Evolutionary conservation across 2,888 invertebrate genomes (phyloP).

Genomic region (Hirtodrosophila duncani): DNA sequence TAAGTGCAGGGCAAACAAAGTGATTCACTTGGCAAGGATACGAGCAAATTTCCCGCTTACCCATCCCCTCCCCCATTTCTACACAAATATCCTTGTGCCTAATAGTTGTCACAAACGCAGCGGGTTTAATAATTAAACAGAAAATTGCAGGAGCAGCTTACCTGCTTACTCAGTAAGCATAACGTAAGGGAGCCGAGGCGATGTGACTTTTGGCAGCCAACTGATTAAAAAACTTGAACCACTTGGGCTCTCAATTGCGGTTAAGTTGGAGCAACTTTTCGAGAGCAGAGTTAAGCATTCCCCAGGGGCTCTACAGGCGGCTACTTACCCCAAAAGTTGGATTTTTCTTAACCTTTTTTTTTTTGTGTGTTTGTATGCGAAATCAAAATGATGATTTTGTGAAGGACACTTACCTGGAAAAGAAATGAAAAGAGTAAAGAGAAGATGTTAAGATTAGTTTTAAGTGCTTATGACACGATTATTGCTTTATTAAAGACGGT

Average conservation of each 20-base stretch:
- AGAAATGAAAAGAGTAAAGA: conserved; percentile 1
- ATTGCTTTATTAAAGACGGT: too few species aligned
- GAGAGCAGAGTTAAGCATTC: too few species aligned
- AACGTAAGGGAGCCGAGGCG: too few species aligned
- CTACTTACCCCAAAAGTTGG: conserved; percentile 23
- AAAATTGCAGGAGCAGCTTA: conserved; percentile 39
- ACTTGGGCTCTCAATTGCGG: too few species aligned
- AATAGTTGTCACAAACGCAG: not conserved
- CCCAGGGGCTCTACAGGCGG: conserved; percentile 12
- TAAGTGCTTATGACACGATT: conserved; percentile 4
- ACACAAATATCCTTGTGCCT: conserved; percentile 41
- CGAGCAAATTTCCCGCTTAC: too few species aligned
- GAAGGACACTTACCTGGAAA: conserved; percentile 50
- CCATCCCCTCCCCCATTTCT: too few species aligned
- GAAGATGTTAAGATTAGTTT: conserved; percentile 7
- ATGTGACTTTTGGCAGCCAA: too few species aligned
- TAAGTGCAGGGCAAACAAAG: conserved; percentile 63
- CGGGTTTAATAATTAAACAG: conserved; percentile 53
- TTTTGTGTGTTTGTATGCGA: conserved; percentile 17
- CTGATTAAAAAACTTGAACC: too few species aligned
- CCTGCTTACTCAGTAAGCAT: not conserved
- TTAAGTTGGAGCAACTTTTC: too few species aligned
- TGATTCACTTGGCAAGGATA: conserved; percentile 19
- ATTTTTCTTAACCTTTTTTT: conserved; percentile 7
- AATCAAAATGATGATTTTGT: conserved; percentile 38